Evolutionary conservation across 2,888 invertebrate genomes (phyloP), one percentile per base, ranked within the genome.

Genomic region (Chouioia cunea): DNA sequence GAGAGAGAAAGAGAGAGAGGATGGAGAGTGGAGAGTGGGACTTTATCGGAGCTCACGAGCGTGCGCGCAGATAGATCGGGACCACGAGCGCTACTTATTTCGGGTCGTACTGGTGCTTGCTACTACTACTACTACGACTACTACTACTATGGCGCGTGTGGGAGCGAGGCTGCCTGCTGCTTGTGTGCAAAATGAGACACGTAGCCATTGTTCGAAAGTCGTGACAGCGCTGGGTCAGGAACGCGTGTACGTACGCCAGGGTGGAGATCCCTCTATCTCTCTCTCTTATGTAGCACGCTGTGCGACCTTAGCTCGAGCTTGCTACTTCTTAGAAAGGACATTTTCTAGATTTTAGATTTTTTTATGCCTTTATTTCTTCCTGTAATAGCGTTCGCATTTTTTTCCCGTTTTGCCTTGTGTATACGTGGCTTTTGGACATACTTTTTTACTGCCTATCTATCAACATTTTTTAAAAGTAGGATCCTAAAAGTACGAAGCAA

Each of bases 191-290:
- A 80, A 80, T 79, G 80, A 79, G 80, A 79, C 79, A 80, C 79
- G 79, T 79, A 80, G 53, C 79, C 78, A 80, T 80, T 79, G 80
- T 80, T 79, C 77, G 72, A 80, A 79, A 83, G 82, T 83, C 83
- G 83, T 83, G 83, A 83, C 83, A 83, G 82, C 80, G 79, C 75
- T 78, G 79, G 82, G 83, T 83, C 83, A 83, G 82, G 82, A 83
- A 83, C 83, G 82, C 83, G 82, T 82, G 83, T 82, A 75, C 67
- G 65, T 70, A 71, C 59, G 54, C 70, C 68, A 71, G 73, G 73
- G 74, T 74, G 70, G 68, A 73, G 67, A 65, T 65, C 67, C 58
- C 57, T 53, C 4, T 27, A 43, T 63, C 22, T 48, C 36, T 56
- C 43, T 43, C 15, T 6, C 1, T 52, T 52, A 54, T 27, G 54